Base-by-base conservation (phyloP, 35 echinoderm and acorn worm species). In the Lytechinus variegatus region DNA sequence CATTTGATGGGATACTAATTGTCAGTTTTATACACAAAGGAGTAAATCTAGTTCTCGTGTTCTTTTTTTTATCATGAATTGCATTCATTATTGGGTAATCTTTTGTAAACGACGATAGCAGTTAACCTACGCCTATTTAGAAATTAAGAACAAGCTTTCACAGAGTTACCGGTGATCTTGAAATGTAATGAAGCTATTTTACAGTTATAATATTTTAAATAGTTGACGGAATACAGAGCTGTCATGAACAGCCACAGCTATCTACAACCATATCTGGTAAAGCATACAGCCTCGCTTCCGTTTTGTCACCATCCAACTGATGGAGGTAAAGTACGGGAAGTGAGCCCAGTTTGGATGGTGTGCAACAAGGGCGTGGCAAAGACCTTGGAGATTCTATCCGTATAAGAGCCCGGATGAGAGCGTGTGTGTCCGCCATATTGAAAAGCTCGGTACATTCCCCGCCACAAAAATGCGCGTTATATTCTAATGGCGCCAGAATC, bases 401-500 rank as follows among this genome's bases (percentile, higher is more conserved):
- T 57, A 93, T 19, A 10, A 93, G 6, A 4, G 92, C 11, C 8
- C 92, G 92, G 27, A 93, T 19, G 29, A 93, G 28, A 9, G 92
- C 92, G 92, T 93, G 53, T 53, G 54, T 93, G 55, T 93, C 21
- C 27, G 92, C 92, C 29, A 93, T 10, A 57, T 93, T 93, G 92
- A 56, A 93, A 33, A 93, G n/a, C 6, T 93, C 95, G 14, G 94
- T 94, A 55, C 97, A 98, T 10, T 95, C 96, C 9, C 97, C 97
- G 5, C 89, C 91, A 94, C 97, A 98, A 33, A 95, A 95, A 86
- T 96, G 96, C 7, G 97, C 97, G 87, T 98, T 94, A 91, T 98
- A 98, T 27, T 94, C 96, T 14, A 53, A 94, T 0, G 97, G 97
- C 54, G 97, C 97, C 12, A 98, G 96, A 8, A 98, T 98, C 97